Base-by-base conservation (phyloP, 2,113 vertebrate species). In the Apus apus region DNA sequence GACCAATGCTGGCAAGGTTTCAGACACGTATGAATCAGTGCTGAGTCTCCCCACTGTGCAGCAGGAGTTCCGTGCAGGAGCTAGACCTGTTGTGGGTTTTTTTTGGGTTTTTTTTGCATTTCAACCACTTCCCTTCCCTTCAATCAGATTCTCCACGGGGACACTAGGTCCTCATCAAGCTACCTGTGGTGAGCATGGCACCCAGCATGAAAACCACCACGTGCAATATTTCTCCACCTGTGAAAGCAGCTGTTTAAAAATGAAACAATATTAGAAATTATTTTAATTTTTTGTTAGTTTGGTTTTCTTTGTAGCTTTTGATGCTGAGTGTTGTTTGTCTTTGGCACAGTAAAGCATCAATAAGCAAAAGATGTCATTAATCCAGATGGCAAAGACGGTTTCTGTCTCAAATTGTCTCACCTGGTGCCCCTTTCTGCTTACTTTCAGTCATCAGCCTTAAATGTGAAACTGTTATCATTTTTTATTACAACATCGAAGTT, bases 1-100 rank as follows among this genome's bases (percentile, higher is more conserved):
- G 0, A 71, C 93, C 70, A 85, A 19, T 0, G 3, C 76, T 92
- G 88, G 96, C n/a, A 4, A 88, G 90, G 3, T 85, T 85, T 94
- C 93, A 94, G 73, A 90, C 95, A 97, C 76, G 66, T 96, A 93
- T 89, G 92, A 83, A 84, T 66, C 61, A 54, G 61, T 6, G 0
- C 53, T 0, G 1, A 60, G 23, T 23, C 83, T 92, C 85, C 46
- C 68, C 83, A 94, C 73, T 73, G 85, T 46, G 61, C 80, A 87
- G 73, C 50, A 58, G 79, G 72, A 94, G 60, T 8, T 85, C 32
- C 51, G 34, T 76, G 74, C 54, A 79, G 87, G 32, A 86, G 85
- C 78, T 85, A 79, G 77, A 94, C 90, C 80, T 92, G 86, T 92
- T 96, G 43, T n/a, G n/a, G n/a, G n/a, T 30, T 8, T 32, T 13